A percentile compares a stretch with the other conserved stretches of the same genome.
These are phyloP conservation scores for Nectonema munidae DNA, from an alignment of 2,888 invertebrate species.

Conservation along the genomic window DNA sequence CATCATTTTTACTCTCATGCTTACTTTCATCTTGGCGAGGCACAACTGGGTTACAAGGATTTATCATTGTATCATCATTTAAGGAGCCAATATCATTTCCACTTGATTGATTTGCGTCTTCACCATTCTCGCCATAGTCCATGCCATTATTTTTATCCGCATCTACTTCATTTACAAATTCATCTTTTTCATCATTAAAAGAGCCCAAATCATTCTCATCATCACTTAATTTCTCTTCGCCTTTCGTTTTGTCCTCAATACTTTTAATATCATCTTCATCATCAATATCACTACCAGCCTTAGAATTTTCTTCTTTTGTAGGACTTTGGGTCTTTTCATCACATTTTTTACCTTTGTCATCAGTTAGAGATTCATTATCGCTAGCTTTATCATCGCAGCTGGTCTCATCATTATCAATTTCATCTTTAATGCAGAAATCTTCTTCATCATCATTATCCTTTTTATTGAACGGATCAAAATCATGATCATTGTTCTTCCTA, in stretches of 20 bases:
- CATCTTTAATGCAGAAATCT: too few species aligned
- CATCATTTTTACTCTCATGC: too few species aligned
- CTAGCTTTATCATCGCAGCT: too few species aligned
- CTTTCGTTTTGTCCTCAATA: not conserved
- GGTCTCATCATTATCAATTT: too few species aligned
- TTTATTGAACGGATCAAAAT: too few species aligned
- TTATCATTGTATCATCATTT: constrained; percentile 14
- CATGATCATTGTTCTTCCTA: too few species aligned
- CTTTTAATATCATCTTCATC: constrained; percentile 1
- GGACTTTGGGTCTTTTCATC: too few species aligned
- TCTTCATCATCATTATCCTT: too few species aligned
- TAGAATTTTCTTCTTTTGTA: not conserved
- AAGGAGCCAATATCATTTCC: not conserved
- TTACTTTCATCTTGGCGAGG: not conserved
- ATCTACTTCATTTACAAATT: not conserved
- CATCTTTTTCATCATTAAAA: not conserved
- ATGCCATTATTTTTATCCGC: not conserved
- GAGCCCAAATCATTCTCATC: not conserved
- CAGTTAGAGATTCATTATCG: too few species aligned
- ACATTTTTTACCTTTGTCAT: too few species aligned
- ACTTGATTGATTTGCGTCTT: constrained; percentile 24
- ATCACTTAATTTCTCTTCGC: not conserved
- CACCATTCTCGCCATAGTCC: constrained; percentile 22
- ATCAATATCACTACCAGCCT: not conserved
- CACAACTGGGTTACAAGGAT: not conserved